These are phyloP conservation scores for Ameiurus melas DNA, from an alignment of 2,113 vertebrate genomes.

Conservation along the genomic window DNA sequence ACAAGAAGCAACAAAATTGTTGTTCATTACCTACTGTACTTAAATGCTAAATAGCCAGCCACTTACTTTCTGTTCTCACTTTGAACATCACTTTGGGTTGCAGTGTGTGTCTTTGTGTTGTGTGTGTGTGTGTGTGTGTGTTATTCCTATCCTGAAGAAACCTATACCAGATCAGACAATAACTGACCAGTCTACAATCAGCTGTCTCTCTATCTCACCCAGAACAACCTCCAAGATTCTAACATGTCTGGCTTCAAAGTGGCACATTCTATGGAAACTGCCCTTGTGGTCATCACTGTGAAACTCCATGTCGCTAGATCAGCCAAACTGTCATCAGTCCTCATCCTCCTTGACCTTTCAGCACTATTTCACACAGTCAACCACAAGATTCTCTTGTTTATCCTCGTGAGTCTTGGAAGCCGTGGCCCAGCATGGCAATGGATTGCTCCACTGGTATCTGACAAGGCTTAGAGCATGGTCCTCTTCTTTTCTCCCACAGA, in stretches of 20 bases:
- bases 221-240: neutral
- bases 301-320: neutral
- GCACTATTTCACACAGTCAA: too few relatives aligned
- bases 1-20: neutral
- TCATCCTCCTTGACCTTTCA: neutral
- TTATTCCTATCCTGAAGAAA: too few relatives aligned
- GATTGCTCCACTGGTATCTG: too few relatives aligned
- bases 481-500: too few relatives aligned
- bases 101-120: neutral
- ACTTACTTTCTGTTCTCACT: neutral
- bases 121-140: too few relatives aligned
- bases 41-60: neutral
- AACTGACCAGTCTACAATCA: neutral
- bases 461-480: too few relatives aligned
- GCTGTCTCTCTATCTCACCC: neutral
- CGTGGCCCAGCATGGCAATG: too few relatives aligned
- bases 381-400: neutral
- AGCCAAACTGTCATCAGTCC: neutral
- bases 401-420: neutral
- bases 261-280: too few relatives aligned
- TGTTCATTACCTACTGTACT: neutral
- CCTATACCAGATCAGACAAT: too few relatives aligned
- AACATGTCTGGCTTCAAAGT: neutral
- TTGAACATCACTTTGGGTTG: neutral
- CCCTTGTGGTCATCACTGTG: neutral